These are phyloP conservation scores for Halcyon smyrnensis DNA, from an alignment of 2,797 vertebrate genomes.

Conservation along the genomic window DNA sequence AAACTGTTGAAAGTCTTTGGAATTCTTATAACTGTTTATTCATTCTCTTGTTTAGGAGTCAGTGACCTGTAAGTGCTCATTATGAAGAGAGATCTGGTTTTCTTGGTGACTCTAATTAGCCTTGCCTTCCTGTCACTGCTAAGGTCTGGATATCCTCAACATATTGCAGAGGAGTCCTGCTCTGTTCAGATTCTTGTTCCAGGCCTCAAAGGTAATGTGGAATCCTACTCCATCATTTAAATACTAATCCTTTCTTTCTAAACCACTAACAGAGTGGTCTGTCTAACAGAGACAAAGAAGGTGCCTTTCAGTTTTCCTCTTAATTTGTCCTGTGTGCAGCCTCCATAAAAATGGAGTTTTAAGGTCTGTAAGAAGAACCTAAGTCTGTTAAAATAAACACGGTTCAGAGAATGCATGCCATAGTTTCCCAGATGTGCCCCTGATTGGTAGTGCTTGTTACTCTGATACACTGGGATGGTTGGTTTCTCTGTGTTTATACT, in stretches of 20 bases:
- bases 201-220: conserved; percentile 92
- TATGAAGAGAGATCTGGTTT: conserved; percentile 85
- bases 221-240: background rate
- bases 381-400: background rate
- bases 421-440: background rate
- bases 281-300: background rate
- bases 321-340: background rate
- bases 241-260: background rate
- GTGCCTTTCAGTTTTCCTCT: background rate
- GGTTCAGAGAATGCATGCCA: background rate
- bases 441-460: background rate
- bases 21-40: conserved; percentile 71
- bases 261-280: background rate
- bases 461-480: background rate
- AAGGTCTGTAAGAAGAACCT: background rate
- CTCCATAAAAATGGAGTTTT: background rate
- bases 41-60: conserved; percentile 78
- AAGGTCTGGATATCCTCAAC: conserved; percentile 83
- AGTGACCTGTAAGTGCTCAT: conserved; percentile 75
- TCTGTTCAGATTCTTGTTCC: conserved; percentile 97
- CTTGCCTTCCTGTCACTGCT: conserved; percentile 83
- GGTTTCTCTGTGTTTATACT: background rate
- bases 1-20: conserved; percentile 43
- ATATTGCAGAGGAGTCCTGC: conserved; percentile 89
- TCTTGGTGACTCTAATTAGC: conserved; percentile 78